Conservation (phyloP, 2,888 invertebrate genomes). For the Amitus sp. region DNA sequence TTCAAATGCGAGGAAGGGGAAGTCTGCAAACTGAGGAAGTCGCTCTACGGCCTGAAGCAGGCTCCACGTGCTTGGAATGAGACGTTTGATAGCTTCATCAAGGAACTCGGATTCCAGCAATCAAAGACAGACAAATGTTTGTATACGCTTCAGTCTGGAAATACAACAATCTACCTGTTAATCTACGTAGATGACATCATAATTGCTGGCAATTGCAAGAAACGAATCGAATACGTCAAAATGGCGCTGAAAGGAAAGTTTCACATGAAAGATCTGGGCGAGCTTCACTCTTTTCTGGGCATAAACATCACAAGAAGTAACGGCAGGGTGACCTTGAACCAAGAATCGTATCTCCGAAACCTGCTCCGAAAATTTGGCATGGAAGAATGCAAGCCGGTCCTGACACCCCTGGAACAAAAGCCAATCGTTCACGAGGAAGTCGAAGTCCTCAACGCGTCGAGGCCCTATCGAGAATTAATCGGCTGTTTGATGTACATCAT, state of each 20-base stretch:
- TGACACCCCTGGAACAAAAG: background rate
- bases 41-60: slow-evolving; percentile 51
- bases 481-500: slow-evolving; percentile 36
- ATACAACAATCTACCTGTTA: background rate
- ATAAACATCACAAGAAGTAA: slow-evolving; percentile 37
- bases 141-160: background rate
- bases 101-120: background rate
- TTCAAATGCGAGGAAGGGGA: slow-evolving; percentile 8
- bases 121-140: background rate
- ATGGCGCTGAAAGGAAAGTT: slow-evolving; percentile 30
- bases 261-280: slow-evolving; percentile 46
- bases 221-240: background rate
- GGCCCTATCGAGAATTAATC: slow-evolving; percentile 8
- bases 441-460: background rate
- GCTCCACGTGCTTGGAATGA: slow-evolving; percentile 47
- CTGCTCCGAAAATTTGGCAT: background rate
- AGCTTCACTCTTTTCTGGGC: slow-evolving; percentile 43
- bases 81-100: slow-evolving; percentile 38
- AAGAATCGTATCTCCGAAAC: background rate
- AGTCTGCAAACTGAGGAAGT: slow-evolving; percentile 44
- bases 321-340: background rate
- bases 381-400: background rate
- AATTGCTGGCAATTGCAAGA: background rate
- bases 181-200: background rate
- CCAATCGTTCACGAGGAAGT: too few relatives aligned